phyloP scores from a whole-genome alignment of 2,888 invertebrate species.

The Orchesellides sinensis region DNA sequence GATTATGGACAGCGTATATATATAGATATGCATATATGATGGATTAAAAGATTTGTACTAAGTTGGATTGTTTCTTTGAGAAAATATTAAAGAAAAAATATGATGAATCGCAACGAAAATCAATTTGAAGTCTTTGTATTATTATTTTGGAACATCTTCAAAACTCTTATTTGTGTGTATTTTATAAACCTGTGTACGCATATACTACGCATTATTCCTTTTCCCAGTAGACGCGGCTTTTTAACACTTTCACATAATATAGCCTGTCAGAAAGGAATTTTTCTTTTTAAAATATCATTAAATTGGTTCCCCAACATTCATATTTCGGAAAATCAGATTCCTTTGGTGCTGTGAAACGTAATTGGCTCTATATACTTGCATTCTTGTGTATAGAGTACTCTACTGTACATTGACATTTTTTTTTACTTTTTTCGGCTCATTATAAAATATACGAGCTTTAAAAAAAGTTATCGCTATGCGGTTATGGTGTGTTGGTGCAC shows the following conservation, averaged over 20 bases:
- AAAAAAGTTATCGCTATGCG: background rate
- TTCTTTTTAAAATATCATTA: background rate
- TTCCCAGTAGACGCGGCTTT: background rate
- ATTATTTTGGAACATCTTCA: background rate
- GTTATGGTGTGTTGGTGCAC: too few relatives aligned
- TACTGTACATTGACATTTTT: conserved; percentile 19
- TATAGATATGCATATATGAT: background rate
- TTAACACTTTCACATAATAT: background rate
- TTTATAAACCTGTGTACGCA: too few relatives aligned
- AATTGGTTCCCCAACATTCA: background rate
- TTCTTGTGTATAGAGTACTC: background rate
- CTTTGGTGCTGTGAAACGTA: background rate
- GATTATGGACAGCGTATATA: too few relatives aligned
- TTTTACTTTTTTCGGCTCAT: conserved; percentile 37
- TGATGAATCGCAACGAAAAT: conserved; percentile 3
- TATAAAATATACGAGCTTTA: background rate
- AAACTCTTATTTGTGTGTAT: too few relatives aligned
- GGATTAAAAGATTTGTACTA: background rate
- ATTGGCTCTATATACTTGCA: too few relatives aligned
- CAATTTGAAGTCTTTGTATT: too few relatives aligned
- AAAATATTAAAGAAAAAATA: background rate
- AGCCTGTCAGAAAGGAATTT: background rate
- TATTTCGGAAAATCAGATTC: conserved; percentile 26
- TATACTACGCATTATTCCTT: background rate
- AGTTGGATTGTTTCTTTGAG: background rate